Percentiles rank a stretch among this genome's conserved stretches.
Evolutionary conservation across 2,113 vertebrate species (phyloP).

Genomic region (Dipodomys stephensi): DNA sequence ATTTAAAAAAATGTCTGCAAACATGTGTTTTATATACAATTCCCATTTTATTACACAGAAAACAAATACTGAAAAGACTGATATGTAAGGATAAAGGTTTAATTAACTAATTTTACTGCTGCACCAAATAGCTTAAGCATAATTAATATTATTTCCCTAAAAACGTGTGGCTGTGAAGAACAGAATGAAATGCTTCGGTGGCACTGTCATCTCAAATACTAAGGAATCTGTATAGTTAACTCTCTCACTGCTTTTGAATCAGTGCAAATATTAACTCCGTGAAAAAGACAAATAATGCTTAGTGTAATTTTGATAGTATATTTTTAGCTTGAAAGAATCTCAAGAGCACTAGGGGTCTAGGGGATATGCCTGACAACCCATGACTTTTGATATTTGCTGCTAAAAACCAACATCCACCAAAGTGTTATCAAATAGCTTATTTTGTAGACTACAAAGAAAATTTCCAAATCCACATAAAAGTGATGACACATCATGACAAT

Average conservation of each 20-base stretch:
- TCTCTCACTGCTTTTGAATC: not conserved
- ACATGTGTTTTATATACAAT: not conserved
- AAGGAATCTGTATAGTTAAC: not conserved
- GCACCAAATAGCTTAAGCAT: not conserved
- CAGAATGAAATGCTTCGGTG: not conserved
- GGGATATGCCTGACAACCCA: not conserved
- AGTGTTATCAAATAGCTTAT: conserved; percentile 28
- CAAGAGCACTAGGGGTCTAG: not conserved
- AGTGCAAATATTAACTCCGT: not conserved
- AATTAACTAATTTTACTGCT: conserved; percentile 2
- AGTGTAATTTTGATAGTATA: not conserved
- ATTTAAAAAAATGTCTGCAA: conserved; percentile 2
- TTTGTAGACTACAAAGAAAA: not conserved
- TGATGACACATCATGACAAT: conserved; percentile 35
- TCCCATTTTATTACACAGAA: not conserved
- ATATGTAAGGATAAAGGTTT: not conserved
- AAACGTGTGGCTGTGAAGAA: not conserved
- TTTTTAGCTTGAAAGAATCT: not conserved
- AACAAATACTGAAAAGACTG: not conserved
- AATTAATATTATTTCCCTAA: not conserved
- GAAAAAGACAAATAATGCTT: not conserved
- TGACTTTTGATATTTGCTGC: not conserved
- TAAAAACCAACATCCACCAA: conserved; percentile 11
- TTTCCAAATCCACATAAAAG: conserved; percentile 17
- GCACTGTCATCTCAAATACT: not conserved